Base-by-base conservation (phyloP, 1,140 invertebrate species). In the Cardiocondyla obscurior region DNA sequence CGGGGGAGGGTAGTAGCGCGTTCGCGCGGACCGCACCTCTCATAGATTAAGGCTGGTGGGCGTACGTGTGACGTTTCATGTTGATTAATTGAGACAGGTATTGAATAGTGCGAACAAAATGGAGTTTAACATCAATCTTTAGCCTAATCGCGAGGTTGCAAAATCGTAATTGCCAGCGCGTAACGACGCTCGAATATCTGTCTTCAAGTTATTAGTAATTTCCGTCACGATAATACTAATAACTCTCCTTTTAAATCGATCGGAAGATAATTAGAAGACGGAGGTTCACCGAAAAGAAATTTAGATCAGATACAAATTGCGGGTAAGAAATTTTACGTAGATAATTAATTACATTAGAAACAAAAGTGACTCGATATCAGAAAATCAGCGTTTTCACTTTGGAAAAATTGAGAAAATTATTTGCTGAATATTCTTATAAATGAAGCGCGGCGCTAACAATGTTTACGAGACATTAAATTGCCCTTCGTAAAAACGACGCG, bases 71-170 rank as follows among this genome's bases (percentile, higher is more conserved):
- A 8, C 36, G 53, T 73, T 70, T 44, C 53, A 60, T 51, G 67
- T 81, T 81, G 77, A 81, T 81, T 81, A 81, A 81, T 81, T 81
- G 64, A 73, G 39, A 55, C 67, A 39, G 44, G 67, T 79, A 79
- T 79, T 55, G 74, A 79, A 69, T 79, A 67, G 74, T 79, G 33
- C 25, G 64, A 10, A 79, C 33, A 69, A 79, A 67, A 69, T 79
- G 62, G 62, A 79, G 33, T 69, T 53, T 30, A 79, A 39, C 74
- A 79, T 69, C 46, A 69, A 79, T 79, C 74, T 69, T 53, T 53
- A 30, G 36, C n/a, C 46, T 79, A 55, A 79, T 79, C 44, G 14
- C 16, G n/a, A 16, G 14, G 8, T 76, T 51, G 16, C 22, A 14
- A 4, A 65, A 65, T 49, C 49, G 33, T 28, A 53, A 25, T 16